Evolutionary conservation across 2,113 vertebrate genomes (phyloP).

Genomic region (Monopterus albus): DNA sequence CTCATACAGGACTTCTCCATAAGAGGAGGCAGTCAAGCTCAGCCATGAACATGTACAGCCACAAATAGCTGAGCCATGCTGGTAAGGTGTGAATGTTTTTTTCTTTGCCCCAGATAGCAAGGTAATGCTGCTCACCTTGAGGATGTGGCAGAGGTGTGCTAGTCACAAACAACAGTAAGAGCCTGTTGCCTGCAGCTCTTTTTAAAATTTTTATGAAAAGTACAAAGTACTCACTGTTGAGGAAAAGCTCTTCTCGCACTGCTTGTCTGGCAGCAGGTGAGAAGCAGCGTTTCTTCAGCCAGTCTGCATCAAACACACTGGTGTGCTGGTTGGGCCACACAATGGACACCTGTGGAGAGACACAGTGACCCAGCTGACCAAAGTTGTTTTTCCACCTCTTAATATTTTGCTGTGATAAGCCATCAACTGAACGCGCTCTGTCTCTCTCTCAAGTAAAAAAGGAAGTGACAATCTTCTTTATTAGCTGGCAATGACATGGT

Average conservation of each 20-base stretch:
- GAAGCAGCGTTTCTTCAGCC: conserved; percentile 94
- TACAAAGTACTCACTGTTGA: conserved; percentile 83
- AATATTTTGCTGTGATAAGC: background rate
- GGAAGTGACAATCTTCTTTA: background rate
- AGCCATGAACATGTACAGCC: no score
- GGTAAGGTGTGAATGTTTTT: no score
- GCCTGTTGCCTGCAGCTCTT: no score
- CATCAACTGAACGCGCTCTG: background rate
- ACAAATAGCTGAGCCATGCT: no score
- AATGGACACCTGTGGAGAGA: conserved; percentile 84
- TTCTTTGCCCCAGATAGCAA: no score
- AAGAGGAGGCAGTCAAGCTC: no score
- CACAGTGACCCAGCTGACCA: background rate
- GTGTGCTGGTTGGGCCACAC: conserved; percentile 90
- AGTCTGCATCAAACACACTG: conserved; percentile 90
- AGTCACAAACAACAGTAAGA: background rate
- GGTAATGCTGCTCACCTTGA: no score
- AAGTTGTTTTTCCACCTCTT: background rate
- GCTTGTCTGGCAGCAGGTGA: conserved; percentile 86
- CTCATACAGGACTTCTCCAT: no score
- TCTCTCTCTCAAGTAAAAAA: background rate
- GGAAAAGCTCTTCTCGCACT: conserved; percentile 86
- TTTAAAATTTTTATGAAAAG: no score
- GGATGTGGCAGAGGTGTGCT: background rate
- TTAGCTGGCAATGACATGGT: no score